phyloP scores from a whole-genome alignment of 2,797 vertebrate genomes.

The Sciaenops ocellatus region DNA sequence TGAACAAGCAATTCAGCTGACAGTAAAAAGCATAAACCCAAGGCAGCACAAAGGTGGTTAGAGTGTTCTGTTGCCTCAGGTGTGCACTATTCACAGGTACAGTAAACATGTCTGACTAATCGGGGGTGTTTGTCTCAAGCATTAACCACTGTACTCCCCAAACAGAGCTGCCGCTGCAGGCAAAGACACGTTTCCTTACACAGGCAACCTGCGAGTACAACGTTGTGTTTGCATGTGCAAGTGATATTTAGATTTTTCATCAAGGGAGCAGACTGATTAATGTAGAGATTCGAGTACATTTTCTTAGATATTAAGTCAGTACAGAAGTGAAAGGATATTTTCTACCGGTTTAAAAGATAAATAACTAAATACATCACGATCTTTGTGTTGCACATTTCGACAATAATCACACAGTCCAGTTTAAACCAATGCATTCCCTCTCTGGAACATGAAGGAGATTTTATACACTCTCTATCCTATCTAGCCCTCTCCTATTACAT shows the following conservation, averaged over 20 bases:
- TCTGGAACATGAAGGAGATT: constrained; percentile 1
- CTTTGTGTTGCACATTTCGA: not conserved
- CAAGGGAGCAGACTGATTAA: not conserved
- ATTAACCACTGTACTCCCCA: constrained; percentile 1
- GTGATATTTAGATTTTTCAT: not conserved
- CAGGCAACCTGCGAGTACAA: constrained; percentile 4
- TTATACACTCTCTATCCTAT: not conserved
- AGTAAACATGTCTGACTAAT: constrained; percentile 21
- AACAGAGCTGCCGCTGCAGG: constrained; percentile 14
- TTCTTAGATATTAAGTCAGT: not conserved
- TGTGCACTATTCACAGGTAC: constrained; percentile 21
- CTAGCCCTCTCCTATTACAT: constrained; percentile 45
- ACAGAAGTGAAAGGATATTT: not conserved
- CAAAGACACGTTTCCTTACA: not conserved
- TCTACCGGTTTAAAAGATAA: not conserved
- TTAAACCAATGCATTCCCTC: not conserved
- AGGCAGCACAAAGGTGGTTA: not conserved
- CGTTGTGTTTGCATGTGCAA: not conserved
- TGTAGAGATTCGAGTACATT: not conserved
- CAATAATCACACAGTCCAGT: not conserved
- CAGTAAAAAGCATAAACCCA: constrained; percentile 1
- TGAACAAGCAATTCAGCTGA: not conserved
- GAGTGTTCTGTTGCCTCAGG: not conserved
- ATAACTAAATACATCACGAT: not conserved
- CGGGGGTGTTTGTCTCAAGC: not conserved